Evolutionary conservation across 2,888 invertebrate species (phyloP), one percentile per base, ranked within the genome.

Genomic region (Plagodis dolabraria): DNA sequence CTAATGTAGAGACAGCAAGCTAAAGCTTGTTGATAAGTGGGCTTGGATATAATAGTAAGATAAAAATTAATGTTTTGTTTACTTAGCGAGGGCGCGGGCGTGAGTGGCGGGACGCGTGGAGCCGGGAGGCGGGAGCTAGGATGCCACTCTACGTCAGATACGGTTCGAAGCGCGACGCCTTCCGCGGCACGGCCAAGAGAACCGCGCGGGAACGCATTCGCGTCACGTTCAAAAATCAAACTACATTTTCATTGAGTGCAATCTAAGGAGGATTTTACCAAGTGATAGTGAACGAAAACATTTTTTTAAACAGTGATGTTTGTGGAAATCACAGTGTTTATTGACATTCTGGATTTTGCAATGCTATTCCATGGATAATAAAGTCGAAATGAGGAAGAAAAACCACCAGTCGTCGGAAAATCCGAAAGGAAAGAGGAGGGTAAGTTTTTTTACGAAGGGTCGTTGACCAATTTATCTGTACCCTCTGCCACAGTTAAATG

Each of bases 131-230:
- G 86, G 83, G 83, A 79, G 80, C 71, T 68, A 77, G 77, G 74
- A 82, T 78, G 81, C 81, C 86, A 85, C 85, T 89, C 79, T 69
- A 76, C 82, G 74, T 72, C 76, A 77, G 77, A 81, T 79, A 78
- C 78, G 79, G 76, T 72, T 71, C 77, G 83, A 68, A 76, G 83
- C 79, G 84, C 79, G 87, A 85, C 89, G 89, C 87, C 76, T 83
- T 79, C 75, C 75, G 75, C 70, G 63, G 63, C 53, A 57, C 65
- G 48, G 57, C 62, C 64, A 54, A 60, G 57, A 44, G 0, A 36
- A 47, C 50, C 65, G 63, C 71, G 64, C 69, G 61, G 77, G 72
- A 74, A 78, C 47, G 9, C 72, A 59, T 71, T 68, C 66, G 65
- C 72, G 69, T 64, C 67, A 34, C 63, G 70, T 71, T 69, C 64